phyloP scores from a whole-genome alignment of 2,888 invertebrate species.

The Euproctis similis region DNA sequence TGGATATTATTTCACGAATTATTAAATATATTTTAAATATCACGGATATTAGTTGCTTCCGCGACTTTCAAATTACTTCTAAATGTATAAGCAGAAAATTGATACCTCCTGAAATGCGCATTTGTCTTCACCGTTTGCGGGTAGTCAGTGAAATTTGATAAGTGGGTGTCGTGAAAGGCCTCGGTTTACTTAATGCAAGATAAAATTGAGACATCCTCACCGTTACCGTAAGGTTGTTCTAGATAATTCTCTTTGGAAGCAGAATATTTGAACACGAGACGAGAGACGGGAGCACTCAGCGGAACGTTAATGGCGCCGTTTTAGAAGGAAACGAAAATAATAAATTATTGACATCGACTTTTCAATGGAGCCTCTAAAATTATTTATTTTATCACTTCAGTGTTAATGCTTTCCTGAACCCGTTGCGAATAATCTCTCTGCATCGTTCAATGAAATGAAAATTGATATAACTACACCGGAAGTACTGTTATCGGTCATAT shows the following conservation, averaged over 20 bases:
- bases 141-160: conserved; percentile 38
- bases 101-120: conserved; percentile 30
- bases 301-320: conserved; percentile 57
- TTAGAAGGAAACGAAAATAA: conserved; percentile 65
- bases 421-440: conserved; percentile 45
- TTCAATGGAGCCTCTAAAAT: conserved; percentile 45
- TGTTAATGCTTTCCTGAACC: conserved; percentile 20
- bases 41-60: no score
- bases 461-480: no score
- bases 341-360: conserved; percentile 64
- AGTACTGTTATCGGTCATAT: no score
- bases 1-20: no score
- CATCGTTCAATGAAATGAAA: conserved; percentile 49
- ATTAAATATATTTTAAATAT: no score
- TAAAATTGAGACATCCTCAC: conserved; percentile 45
- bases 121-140: conserved; percentile 22
- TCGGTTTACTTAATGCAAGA: conserved; percentile 43
- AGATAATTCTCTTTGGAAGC: conserved; percentile 41
- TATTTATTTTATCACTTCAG: conserved; percentile 46
- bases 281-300: conserved; percentile 54
- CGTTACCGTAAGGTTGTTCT: conserved; percentile 40
- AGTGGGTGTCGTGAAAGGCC: conserved; percentile 33
- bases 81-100: conserved; percentile 22
- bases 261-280: conserved; percentile 45
- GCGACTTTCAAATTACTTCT: conserved; percentile 14